Base-by-base conservation (phyloP, 2,888 invertebrate genomes). In the Lasioglossum morio region DNA sequence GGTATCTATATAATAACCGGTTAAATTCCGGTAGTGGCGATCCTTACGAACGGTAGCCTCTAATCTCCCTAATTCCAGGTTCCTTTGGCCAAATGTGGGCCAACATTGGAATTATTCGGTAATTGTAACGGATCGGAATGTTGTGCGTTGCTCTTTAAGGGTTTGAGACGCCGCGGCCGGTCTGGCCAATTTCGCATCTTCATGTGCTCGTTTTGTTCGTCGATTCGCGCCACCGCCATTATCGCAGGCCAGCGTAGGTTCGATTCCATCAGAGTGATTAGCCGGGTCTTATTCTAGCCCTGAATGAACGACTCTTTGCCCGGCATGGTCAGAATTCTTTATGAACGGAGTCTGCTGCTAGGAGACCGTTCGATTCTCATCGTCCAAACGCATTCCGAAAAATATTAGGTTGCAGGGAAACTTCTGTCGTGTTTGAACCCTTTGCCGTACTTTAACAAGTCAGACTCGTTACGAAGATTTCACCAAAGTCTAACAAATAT, bases 21-120 rank as follows among this genome's bases (percentile, higher is more conserved):
- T 94, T 93, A 93, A 95, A 95, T 95, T 95, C 95, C 95, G 94
- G 95, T 95, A 95, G 95, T 95, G 92, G 94, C 91, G 89, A 93
- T 94, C 93, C 93, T 93, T 93, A 93, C 93, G 93, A 94, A 95
- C 95, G 94, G 95, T 95, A 95, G 95, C 95, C 95, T 94, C 95
- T 95, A 95, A 95, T 95, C 95, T 95, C 93, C 91, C 94, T 95
- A 95, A 95, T 95, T 95, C 92, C 90, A 90, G 95, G 95, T 94
- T 95, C 88, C 92, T 91, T 90, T 92, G 84, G 88, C 90, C 92
- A 92, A 92, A 93, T 92, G 91, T 93, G 92, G 93, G 90, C 92
- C 93, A 93, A 92, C 94, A 92, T 93, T 92, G 92, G 92, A 94
- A 95, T 95, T 95, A 94, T 95, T 95, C 91, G 92, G 94, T 94